Evolutionary conservation across 2,888 invertebrate genomes (phyloP).

Genomic region (Dryadula phaetusa): DNA sequence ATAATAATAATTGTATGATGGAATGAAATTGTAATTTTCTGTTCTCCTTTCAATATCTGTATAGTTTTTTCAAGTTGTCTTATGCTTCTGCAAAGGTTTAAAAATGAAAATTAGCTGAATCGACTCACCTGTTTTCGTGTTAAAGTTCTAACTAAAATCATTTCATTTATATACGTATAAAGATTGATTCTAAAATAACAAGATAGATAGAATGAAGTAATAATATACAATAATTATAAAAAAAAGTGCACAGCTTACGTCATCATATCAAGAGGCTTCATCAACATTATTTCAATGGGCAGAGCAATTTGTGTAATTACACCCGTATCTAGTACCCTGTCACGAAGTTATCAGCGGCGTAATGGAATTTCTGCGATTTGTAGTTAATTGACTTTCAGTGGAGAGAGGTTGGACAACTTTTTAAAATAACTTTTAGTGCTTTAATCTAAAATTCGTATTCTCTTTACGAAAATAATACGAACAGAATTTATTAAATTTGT

Average conservation of each 20-base stretch:
- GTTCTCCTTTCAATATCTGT: too few relatives aligned
- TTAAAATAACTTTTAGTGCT: not conserved
- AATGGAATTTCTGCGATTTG: slow-evolving; percentile 56
- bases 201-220: not conserved
- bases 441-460: too few relatives aligned
- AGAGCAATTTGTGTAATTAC: slow-evolving; percentile 43
- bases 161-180: too few relatives aligned
- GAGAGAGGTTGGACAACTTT: not conserved
- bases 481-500: too few relatives aligned
- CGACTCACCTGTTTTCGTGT: too few relatives aligned
- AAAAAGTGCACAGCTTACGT: not conserved
- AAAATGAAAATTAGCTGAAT: too few relatives aligned
- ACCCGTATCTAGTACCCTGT: slow-evolving; percentile 33
- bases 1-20: too few relatives aligned
- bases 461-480: too few relatives aligned
- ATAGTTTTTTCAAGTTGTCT: too few relatives aligned
- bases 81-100: too few relatives aligned
- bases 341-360: slow-evolving; percentile 48
- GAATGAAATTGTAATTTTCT: too few relatives aligned
- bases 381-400: slow-evolving; percentile 51
- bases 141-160: too few relatives aligned
- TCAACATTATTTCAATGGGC: slow-evolving; percentile 38
- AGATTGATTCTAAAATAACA: not conserved
- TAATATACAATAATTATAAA: not conserved
- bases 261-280: slow-evolving; percentile 18